Evolutionary conservation across 92 coral and sea anemone genomes (phyloP), one percentile per base, ranked within the genome.

Genomic region (Umimayanthus kanabou): DNA sequence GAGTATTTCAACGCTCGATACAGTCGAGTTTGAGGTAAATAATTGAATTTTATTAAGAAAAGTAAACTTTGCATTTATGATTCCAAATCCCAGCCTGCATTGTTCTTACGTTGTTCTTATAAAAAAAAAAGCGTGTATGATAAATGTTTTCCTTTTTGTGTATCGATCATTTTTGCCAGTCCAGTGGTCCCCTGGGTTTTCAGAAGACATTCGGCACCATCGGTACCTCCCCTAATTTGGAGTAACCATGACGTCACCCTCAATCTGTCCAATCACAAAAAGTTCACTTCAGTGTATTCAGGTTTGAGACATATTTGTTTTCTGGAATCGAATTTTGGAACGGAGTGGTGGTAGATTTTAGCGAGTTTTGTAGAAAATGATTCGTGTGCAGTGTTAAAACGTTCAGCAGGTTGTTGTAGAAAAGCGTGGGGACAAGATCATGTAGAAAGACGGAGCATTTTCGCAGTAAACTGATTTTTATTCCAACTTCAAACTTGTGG

Each of bases 181-280:
- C 58, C 11, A 53, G 58, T 53, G 58, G 58, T 53, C 58, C 58
- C 58, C 4, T 1, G 58, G 58, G 53, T 47, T 47, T 45, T 45
- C 50, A 45, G 50, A 5, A 45, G 50, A 50, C 57, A 50, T 50
- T 50, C 57, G 16, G 26, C 16, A 23, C 73, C 73, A 20, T 50
- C 57, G 3, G 26, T 67, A 23, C 73, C 73, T 73, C 40, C 40
- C 80, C 80, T 39, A 76, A 75, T 75, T 75, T 40, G 58, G 80
- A 77, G 61, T 77, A 42, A 15, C 81, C 81, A 77, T 77, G 81
- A 77, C 81, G 81, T 77, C 58, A 77, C 39, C 14, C n/a, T 16
- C 13, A 28, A 8, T n/a, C 42, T 43, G 65, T 53, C 80, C 81
- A 77, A 77, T 77, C 81, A 77, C 81, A 75, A 23, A 20, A 39